Conservation (phyloP, 2,113 vertebrate genomes). For the Oreochromis spilurus region DNA sequence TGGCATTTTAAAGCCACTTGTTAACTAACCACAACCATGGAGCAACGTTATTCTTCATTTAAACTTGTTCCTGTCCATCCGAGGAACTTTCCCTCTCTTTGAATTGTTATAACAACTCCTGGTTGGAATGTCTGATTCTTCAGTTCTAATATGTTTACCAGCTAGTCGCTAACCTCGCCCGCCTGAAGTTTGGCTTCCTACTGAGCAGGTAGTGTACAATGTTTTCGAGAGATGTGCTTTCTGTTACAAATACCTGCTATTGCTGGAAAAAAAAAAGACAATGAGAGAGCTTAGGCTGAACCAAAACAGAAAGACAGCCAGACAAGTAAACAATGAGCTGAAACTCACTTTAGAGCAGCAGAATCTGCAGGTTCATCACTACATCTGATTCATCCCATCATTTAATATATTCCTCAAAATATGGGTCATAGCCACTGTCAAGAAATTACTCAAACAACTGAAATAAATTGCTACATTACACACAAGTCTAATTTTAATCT, state of each 20-base stretch:
- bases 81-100: not conserved
- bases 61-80: not conserved
- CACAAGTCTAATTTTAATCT: not conserved
- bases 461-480: not conserved
- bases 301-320: not conserved
- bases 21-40: not conserved
- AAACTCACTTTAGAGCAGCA: not conserved
- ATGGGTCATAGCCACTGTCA: not conserved
- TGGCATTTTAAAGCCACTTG: not conserved
- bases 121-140: not conserved
- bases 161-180: not conserved
- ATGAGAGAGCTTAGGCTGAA: not conserved
- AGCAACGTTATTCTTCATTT: not conserved
- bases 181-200: not conserved
- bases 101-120: not conserved
- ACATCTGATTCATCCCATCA: not conserved
- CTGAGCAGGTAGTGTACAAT: not conserved
- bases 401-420: not conserved
- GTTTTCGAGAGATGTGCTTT: not conserved
- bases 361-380: not conserved
- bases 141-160: not conserved
- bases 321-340: not conserved
- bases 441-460: not conserved
- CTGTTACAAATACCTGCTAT: not conserved
- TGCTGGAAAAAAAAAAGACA: not conserved